Evolutionary conservation across 2,113 vertebrate species (phyloP), one percentile per base, ranked within the genome.

Genomic region (Oncorhynchus mykiss): DNA sequence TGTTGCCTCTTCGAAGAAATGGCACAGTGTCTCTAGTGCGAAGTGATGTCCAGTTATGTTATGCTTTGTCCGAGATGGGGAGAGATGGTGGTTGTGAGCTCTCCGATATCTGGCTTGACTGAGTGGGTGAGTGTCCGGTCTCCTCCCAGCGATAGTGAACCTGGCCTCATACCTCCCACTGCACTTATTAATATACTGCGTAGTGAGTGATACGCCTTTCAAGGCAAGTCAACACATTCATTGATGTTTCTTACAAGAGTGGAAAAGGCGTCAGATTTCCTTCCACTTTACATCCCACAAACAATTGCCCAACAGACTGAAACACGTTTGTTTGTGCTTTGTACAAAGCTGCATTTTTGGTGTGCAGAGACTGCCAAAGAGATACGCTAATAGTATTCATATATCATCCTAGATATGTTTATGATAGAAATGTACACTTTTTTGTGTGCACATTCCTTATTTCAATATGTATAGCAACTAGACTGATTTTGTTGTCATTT

Each of bases 161-260:
- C 49, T 73, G 84, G 76, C 24, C 24, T 66, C 49, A 74, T 67
- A 70, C 71, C 57, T 80, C 9, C 73, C 74, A 51, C 78, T 85
- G 85, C 88, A 88, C 87, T 91, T 88, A 88, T 84, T 85, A 82
- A 78, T 45, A 83, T 57, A 54, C 77, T 79, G 66, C 3, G 48
- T 3, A 34, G 9, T 45, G 9, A 45, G 76, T 86, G 90, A 34
- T 75, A 86, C 89, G 89, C 90, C 90, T 87, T 85, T 5, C 72
- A 72, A 77, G 87, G 86, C 79, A 81, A 86, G 80, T 54, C 88
- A 67, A 59, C n/a, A 45, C 4, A 2, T 67, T 75, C 71, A 74
- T 70, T 5, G 2, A 7, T 66, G 86, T 84, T 84, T 88, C 78
- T 76, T 39, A 62, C 62, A 18, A 76, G n/a, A 18, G 2, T 45